phyloP scores from a whole-genome alignment of 1,140 invertebrate genomes.

The Latrodectus geometricus region DNA sequence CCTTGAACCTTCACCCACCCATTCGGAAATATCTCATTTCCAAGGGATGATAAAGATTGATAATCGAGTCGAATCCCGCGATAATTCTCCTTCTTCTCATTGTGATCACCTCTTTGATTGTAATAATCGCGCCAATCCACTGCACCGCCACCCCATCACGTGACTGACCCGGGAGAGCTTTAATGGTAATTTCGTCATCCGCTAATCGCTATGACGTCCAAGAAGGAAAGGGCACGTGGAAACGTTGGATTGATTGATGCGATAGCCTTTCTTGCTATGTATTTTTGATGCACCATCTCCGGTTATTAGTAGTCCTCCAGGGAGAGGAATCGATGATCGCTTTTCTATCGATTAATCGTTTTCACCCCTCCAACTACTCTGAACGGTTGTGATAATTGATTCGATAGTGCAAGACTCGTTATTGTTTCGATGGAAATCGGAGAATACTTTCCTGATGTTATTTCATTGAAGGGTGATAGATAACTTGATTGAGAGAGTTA shows the following conservation, averaged over 20 bases:
- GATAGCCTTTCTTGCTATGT: constrained; percentile 32
- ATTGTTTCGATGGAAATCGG: too few relatives aligned
- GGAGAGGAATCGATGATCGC: constrained; percentile 26
- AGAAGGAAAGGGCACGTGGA: not conserved
- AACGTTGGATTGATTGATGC: constrained; percentile 12
- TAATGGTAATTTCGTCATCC: constrained; percentile 33
- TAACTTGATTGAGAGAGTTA: too few relatives aligned
- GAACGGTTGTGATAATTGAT: constrained; percentile 21
- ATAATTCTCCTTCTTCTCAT: not conserved
- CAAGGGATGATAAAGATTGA: constrained; percentile 1
- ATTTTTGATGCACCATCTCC: constrained; percentile 19
- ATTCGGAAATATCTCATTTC: not conserved
- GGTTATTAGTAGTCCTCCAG: not conserved
- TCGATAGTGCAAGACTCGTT: not conserved
- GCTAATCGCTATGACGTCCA: constrained; percentile 15
- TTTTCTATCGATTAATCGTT: constrained; percentile 23
- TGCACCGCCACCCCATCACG: not conserved
- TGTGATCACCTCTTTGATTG: constrained; percentile 23
- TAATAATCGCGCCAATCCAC: constrained; percentile 20
- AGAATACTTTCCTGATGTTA: too few relatives aligned
- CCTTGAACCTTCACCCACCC: not conserved
- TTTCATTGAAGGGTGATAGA: too few relatives aligned
- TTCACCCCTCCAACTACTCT: not conserved
- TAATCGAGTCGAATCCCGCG: not conserved
- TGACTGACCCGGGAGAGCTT: not conserved